phyloP scores from a whole-genome alignment of 2,888 invertebrate genomes.

The Plutella xylostella region DNA sequence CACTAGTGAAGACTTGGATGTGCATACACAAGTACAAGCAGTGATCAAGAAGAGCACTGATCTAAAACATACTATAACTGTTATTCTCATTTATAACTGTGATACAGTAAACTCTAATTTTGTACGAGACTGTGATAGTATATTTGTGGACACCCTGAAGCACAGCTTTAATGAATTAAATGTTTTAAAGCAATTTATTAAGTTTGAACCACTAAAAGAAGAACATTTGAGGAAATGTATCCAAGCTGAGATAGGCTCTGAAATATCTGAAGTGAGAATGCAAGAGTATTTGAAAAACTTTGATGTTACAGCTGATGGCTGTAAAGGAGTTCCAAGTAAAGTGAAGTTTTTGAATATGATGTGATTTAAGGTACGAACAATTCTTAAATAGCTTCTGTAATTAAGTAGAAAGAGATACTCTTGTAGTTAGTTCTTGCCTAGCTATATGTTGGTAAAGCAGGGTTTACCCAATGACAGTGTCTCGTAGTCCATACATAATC shows the following conservation, averaged over 20 bases:
- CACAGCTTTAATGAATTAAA: conserved; percentile 29
- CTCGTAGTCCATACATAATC: neutral
- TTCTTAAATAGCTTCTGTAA: conserved; percentile 7
- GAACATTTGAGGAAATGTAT: conserved; percentile 44
- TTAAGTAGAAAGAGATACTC: neutral
- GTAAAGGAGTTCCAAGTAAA: conserved; percentile 58
- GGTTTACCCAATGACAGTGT: neutral
- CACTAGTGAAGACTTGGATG: conserved; percentile 27
- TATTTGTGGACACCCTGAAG: conserved; percentile 28
- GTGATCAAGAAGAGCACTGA: conserved; percentile 38
- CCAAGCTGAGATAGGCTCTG: conserved; percentile 31
- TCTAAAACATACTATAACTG: conserved; percentile 35
- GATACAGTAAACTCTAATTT: conserved; percentile 27
- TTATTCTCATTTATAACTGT: conserved; percentile 52
- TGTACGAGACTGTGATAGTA: conserved; percentile 31
- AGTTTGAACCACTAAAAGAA: conserved; percentile 37
- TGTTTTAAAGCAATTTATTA: conserved; percentile 33
- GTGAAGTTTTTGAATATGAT: conserved; percentile 38
- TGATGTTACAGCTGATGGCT: conserved; percentile 50
- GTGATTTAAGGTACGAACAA: conserved; percentile 19
- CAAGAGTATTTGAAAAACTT: conserved; percentile 40
- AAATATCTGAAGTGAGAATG: conserved; percentile 24
- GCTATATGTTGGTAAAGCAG: neutral
- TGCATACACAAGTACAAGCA: conserved; percentile 29
- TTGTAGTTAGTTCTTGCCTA: neutral